Conservation (phyloP, 2,888 invertebrate species). For the Plagodis pulveraria region DNA sequence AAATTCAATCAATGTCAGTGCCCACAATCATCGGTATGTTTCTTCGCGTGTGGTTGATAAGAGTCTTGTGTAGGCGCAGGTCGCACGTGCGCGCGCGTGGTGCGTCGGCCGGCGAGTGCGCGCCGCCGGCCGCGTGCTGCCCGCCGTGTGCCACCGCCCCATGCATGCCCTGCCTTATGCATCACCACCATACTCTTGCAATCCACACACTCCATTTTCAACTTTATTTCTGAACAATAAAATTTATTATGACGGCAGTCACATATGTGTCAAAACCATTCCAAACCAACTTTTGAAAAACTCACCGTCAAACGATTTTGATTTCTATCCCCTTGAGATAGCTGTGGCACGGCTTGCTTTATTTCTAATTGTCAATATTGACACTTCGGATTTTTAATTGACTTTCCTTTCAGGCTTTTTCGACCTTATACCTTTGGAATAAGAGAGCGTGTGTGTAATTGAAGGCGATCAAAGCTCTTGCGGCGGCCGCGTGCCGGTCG, state of each 20-base stretch:
- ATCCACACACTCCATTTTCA: constrained; percentile 23
- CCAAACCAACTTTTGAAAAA: constrained; percentile 9
- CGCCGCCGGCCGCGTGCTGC: constrained; percentile 71
- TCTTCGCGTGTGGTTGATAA: constrained; percentile 31
- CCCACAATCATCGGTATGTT: constrained; percentile 3
- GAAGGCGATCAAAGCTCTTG: constrained; percentile 43
- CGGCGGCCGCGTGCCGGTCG: constrained; percentile 76
- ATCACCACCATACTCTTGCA: constrained; percentile 21
- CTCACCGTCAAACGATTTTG: constrained; percentile 2
- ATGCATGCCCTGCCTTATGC: constrained; percentile 46
- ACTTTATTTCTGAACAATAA: constrained; percentile 36
- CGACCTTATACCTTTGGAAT: constrained; percentile 22
- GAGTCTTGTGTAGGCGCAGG: constrained; percentile 43
- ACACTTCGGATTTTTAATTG: constrained; percentile 32
- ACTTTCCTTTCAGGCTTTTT: constrained; percentile 28
- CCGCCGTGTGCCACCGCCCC: constrained; percentile 51
- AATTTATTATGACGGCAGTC: constrained; percentile 7
- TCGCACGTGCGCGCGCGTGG: constrained; percentile 79
- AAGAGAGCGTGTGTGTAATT: constrained; percentile 37
- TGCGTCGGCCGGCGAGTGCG: constrained; percentile 76
- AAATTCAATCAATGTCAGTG: constrained; percentile 23
- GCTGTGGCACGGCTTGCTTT: background rate
- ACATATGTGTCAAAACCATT: constrained; percentile 12
- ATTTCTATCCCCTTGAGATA: constrained; percentile 5
- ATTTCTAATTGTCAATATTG: constrained; percentile 25